Conservation (phyloP, 2,113 vertebrate genomes). For the Barbus barbus region DNA sequence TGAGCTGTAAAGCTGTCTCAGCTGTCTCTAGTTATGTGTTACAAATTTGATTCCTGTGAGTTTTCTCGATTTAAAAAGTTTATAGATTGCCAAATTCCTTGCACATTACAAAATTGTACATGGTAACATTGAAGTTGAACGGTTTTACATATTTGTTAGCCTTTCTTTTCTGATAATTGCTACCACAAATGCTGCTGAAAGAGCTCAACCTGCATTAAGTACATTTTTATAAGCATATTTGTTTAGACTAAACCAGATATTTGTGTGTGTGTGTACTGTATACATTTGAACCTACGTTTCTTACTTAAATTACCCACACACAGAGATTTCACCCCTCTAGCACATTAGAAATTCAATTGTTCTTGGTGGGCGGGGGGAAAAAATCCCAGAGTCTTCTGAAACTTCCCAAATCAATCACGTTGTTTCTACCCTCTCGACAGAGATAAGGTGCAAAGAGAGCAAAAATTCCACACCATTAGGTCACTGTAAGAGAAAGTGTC, state of each 20-base stretch:
- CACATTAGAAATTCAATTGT: slow-evolving; percentile 6
- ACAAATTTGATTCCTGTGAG: too few relatives aligned
- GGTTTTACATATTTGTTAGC: too few relatives aligned
- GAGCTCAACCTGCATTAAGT: background rate
- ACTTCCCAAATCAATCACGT: slow-evolving; percentile 51
- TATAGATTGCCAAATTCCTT: too few relatives aligned
- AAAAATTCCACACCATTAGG: slow-evolving; percentile 67
- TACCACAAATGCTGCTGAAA: too few relatives aligned
- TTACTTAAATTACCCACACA: slow-evolving; percentile 35
- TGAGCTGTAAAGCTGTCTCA: background rate
- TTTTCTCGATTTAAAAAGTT: too few relatives aligned
- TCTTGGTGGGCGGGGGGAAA: background rate
- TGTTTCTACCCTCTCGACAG: slow-evolving; percentile 28
- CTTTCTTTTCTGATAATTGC: too few relatives aligned
- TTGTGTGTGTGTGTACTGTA: background rate
- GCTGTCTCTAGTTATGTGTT: background rate
- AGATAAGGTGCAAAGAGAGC: slow-evolving; percentile 58
- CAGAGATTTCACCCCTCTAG: background rate
- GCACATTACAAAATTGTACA: too few relatives aligned
- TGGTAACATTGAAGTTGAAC: too few relatives aligned
- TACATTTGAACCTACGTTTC: background rate
- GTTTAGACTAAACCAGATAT: background rate
- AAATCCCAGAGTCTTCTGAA: slow-evolving; percentile 35
- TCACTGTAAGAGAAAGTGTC: slow-evolving; percentile 77
- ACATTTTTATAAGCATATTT: too few relatives aligned